Conservation (phyloP, 2,888 invertebrate species). For the Onchidella celtica region DNA sequence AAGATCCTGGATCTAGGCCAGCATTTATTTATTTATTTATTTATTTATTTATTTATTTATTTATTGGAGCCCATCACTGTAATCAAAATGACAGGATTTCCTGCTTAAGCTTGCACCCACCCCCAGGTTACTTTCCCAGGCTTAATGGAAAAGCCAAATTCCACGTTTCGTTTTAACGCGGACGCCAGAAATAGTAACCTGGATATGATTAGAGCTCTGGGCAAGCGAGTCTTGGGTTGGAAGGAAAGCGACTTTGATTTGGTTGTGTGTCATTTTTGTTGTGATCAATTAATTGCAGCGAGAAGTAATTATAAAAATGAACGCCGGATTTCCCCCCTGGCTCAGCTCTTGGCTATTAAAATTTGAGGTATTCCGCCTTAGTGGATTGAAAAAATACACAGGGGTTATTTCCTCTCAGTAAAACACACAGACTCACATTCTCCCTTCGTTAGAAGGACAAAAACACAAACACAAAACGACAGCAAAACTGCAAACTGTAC, state of each 20-base stretch:
- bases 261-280: neutral
- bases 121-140: too few species aligned
- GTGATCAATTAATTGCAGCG: neutral
- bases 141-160: too few species aligned
- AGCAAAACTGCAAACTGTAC: neutral
- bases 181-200: too few species aligned
- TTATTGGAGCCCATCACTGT: neutral
- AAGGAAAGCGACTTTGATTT: neutral
- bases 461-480: slow-evolving; percentile 6
- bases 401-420: neutral
- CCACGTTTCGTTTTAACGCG: too few species aligned
- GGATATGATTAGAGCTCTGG: too few species aligned
- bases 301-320: too few species aligned
- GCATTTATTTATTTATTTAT: too few species aligned
- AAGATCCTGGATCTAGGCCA: too few species aligned
- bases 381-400: neutral
- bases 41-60: too few species aligned
- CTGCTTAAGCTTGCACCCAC: too few species aligned
- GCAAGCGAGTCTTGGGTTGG: too few species aligned
- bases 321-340: too few species aligned
- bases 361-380: neutral
- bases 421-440: neutral
- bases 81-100: neutral
- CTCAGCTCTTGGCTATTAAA: neutral
- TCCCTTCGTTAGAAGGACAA: neutral